phyloP scores from a whole-genome alignment of 2,888 invertebrate genomes.

The Napeogenes inachia region DNA sequence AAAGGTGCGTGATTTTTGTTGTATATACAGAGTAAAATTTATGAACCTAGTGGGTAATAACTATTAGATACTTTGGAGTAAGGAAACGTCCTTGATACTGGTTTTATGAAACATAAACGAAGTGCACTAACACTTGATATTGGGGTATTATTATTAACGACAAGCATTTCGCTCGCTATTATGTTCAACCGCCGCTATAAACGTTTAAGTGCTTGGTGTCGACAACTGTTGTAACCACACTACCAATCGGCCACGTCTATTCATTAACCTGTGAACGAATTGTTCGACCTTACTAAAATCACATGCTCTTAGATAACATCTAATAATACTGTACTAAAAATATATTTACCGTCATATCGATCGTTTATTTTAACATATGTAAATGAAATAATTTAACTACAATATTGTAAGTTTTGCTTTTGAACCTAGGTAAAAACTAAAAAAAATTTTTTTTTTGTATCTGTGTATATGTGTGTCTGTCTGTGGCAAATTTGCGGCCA shows the following conservation, averaged over 20 bases:
- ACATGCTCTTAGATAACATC: no score
- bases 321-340: no score
- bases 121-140: conserved; percentile 31
- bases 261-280: conserved; percentile 4
- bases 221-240: conserved; percentile 12
- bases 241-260: not conserved
- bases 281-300: no score
- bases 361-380: no score
- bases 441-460: no score
- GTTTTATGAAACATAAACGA: conserved; percentile 30
- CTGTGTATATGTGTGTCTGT: no score
- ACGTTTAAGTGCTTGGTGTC: conserved; percentile 20
- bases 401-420: no score
- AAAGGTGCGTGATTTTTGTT: conserved; percentile 54
- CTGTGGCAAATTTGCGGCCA: no score
- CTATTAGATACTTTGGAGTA: conserved; percentile 39
- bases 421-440: no score
- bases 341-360: no score
- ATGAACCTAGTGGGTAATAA: conserved; percentile 42
- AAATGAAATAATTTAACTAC: no score
- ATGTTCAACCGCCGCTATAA: conserved; percentile 22
- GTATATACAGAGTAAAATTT: conserved; percentile 44
- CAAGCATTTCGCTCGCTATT: conserved; percentile 16
- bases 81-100: conserved; percentile 23
- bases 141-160: conserved; percentile 26